These are phyloP conservation scores for Hirtodrosophila confusa DNA, from an alignment of 2,888 invertebrate genomes.

Conservation along the genomic window DNA sequence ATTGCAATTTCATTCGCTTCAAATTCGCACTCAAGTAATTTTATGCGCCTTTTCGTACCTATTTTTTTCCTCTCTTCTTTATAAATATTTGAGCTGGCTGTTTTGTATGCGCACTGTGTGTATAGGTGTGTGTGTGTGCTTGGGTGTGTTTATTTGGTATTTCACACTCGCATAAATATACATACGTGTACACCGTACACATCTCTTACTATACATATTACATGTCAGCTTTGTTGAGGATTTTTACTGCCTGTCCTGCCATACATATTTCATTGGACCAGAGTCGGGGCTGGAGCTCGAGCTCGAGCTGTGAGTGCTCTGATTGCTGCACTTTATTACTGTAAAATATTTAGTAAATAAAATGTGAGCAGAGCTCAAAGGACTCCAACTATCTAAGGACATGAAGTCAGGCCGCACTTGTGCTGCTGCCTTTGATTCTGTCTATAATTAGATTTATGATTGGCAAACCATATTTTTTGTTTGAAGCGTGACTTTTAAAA, in stretches of 20 bases:
- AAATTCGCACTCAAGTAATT: conserved; percentile 49
- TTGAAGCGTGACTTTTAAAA: no score
- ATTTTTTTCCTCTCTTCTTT: conserved; percentile 21
- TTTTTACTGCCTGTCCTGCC: conserved; percentile 37
- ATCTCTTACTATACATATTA: conserved; percentile 36
- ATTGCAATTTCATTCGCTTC: conserved; percentile 31
- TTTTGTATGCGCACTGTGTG: conserved; percentile 37
- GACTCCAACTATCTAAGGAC: neutral
- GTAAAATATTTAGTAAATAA: conserved; percentile 52
- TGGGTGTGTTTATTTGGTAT: conserved; percentile 18
- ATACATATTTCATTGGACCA: conserved; percentile 53
- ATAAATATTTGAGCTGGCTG: conserved; percentile 60
- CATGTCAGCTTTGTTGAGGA: conserved; percentile 62
- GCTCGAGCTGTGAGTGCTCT: conserved; percentile 27
- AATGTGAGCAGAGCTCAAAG: conserved; percentile 5
- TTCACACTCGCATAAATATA: conserved; percentile 27
- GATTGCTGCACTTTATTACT: conserved; percentile 56
- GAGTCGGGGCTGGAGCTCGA: conserved; percentile 1
- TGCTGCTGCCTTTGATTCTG: neutral
- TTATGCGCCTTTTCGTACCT: conserved; percentile 40
- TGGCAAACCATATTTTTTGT: no score
- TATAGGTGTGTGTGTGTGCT: conserved; percentile 4
- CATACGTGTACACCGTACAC: no score
- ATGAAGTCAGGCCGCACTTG: no score
- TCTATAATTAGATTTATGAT: no score